Evolutionary conservation across 2,888 invertebrate species (phyloP).

Genomic region (Arenicola marina): DNA sequence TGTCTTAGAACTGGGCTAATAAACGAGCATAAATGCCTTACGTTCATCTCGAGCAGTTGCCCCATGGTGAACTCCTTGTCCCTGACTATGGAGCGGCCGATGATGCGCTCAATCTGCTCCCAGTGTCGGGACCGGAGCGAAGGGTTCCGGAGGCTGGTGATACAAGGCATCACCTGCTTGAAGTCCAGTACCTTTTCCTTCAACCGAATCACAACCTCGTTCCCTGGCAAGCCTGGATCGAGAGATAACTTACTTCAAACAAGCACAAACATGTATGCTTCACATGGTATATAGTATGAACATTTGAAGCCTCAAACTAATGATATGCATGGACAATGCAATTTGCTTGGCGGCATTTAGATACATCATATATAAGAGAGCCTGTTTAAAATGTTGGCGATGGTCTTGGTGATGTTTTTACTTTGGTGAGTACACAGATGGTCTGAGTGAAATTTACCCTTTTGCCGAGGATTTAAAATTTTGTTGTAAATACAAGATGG

Average conservation of each 20-base stretch:
- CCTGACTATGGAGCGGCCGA: constrained; percentile 52
- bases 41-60: constrained; percentile 59
- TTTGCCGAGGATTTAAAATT: too few relatives aligned
- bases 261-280: not conserved
- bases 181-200: constrained; percentile 59
- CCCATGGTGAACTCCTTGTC: constrained; percentile 59
- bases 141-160: constrained; percentile 58
- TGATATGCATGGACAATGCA: too few relatives aligned
- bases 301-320: too few relatives aligned
- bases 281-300: too few relatives aligned
- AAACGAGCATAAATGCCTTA: constrained; percentile 34
- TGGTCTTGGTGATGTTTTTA: too few relatives aligned
- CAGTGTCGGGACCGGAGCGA: constrained; percentile 57
- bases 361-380: too few relatives aligned
- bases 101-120: constrained; percentile 55
- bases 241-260: not conserved
- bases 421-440: too few relatives aligned
- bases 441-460: too few relatives aligned
- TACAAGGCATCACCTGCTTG: constrained; percentile 60
- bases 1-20: too few relatives aligned
- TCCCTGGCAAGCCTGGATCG: constrained; percentile 54
- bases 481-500: too few relatives aligned
- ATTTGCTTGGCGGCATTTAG: too few relatives aligned
- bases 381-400: too few relatives aligned
- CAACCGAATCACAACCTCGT: constrained; percentile 57